A percentile compares a stretch with the other conserved stretches of the same genome.
These are phyloP conservation scores for Plecotus auritus DNA, from an alignment of 2,113 vertebrate species.

Conservation along the genomic window DNA sequence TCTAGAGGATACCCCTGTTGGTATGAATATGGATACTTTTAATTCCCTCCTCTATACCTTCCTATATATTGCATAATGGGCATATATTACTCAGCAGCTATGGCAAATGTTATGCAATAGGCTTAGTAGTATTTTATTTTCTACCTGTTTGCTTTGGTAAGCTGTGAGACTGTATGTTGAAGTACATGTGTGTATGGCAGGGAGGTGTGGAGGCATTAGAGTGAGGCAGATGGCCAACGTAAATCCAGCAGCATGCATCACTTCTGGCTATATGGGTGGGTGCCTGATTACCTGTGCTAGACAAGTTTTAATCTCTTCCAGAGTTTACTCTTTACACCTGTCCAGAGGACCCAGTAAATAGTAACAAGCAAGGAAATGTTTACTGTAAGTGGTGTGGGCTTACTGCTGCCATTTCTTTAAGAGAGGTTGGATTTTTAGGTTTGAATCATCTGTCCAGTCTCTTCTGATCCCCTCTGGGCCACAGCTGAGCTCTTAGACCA, in stretches of 20 bases:
- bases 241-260: neutral
- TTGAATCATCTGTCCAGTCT: too few relatives aligned
- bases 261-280: neutral
- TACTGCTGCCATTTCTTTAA: neutral
- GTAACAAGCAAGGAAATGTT: neutral
- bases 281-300: neutral
- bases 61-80: neutral
- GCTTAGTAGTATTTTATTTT: neutral
- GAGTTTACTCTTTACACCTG: neutral
- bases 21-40: neutral
- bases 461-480: neutral
- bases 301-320: neutral
- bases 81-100: neutral
- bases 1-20: neutral
- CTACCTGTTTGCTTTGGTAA: neutral
- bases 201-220: neutral
- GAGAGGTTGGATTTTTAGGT: neutral
- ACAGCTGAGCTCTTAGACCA: neutral
- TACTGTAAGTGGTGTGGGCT: neutral
- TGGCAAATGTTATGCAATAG: neutral
- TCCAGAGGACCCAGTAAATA: neutral
- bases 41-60: neutral
- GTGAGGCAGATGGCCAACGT: neutral
- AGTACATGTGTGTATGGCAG: neutral
- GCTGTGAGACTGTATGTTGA: neutral